Base-by-base conservation (phyloP, 2,113 vertebrate genomes). In the Butorides virescens region DNA sequence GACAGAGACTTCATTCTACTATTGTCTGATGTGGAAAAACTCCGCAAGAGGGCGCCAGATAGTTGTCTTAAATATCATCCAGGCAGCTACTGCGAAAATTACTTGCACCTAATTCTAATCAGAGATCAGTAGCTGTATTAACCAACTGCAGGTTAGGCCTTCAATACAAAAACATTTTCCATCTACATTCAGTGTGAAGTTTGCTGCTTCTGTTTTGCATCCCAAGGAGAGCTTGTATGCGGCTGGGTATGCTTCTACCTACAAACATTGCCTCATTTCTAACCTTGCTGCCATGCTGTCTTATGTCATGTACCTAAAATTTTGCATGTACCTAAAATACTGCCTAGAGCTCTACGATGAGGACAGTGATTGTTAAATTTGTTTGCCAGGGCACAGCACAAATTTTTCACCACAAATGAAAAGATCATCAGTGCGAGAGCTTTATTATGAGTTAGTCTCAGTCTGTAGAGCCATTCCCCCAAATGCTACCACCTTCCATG, bases 41-140 rank as follows among this genome's bases (percentile, higher is more conserved):
- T 75, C 91, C 97, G 6, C 83, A 13, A 89, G 96, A 94, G 86
- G 91, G 94, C 96, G 92, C 44, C 83, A 91, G 83, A 86, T 18
- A 61, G 36, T 72, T 47, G 72, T 1, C 15, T 53, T 14, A 63
- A 80, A 27, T 23, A 30, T 18, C 42, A 37, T 2, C 62, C 37
- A 37, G 55, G 50, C 30, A 30, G 34, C 27, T 20, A 4, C 2
- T 8, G 25, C 0, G 21, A n/a, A 19, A 55, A n/a, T 34, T 59
- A 19, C 58, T 67, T 63, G 59, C 29, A 34, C 30, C 30, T 37
- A 46, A 44, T 44, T 44, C 42, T 44, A 44, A 50, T 62, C 68
- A 4, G 23, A 59, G 36, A 44, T 37, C 32, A 47, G 42, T 3
- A 46, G n/a, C 25, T 55, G 29, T 7, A 56, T 74, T 50, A 81